These are phyloP conservation scores for Rhinoraja longicauda DNA, from an alignment of 2,797 vertebrate species.

Conservation along the genomic window DNA sequence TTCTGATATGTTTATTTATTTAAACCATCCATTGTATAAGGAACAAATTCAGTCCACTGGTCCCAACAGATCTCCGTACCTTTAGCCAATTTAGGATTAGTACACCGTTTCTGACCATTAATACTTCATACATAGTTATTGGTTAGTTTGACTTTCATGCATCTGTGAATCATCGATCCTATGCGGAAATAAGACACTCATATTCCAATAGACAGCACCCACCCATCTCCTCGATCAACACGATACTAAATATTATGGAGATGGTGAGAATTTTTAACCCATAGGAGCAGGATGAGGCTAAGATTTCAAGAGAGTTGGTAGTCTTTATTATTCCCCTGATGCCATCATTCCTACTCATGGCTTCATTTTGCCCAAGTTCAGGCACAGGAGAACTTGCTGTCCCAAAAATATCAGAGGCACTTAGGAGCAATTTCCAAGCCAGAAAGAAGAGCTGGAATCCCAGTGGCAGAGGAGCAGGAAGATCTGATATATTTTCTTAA, in stretches of 20 bases:
- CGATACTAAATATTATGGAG: background rate
- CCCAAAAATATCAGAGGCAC: no score
- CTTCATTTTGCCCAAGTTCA: background rate
- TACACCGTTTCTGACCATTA: background rate
- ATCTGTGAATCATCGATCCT: background rate
- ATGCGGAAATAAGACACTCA: background rate
- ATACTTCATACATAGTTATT: background rate
- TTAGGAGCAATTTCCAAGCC: background rate
- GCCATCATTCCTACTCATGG: background rate
- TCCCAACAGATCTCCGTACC: background rate
- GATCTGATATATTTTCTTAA: no score
- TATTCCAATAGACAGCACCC: background rate
- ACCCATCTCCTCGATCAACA: background rate
- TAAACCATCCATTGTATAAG: background rate
- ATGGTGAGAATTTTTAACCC: background rate
- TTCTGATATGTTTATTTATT: background rate
- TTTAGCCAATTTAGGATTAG: background rate
- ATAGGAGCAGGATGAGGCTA: background rate
- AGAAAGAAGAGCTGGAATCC: background rate
- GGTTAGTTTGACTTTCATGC: background rate
- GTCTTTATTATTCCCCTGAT: background rate
- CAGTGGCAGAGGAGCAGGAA: background rate
- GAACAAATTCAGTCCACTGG: background rate
- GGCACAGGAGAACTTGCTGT: background rate
- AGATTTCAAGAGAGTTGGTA: no score